Conservation (phyloP, 2,113 vertebrate genomes). For the Aythya baeri region DNA sequence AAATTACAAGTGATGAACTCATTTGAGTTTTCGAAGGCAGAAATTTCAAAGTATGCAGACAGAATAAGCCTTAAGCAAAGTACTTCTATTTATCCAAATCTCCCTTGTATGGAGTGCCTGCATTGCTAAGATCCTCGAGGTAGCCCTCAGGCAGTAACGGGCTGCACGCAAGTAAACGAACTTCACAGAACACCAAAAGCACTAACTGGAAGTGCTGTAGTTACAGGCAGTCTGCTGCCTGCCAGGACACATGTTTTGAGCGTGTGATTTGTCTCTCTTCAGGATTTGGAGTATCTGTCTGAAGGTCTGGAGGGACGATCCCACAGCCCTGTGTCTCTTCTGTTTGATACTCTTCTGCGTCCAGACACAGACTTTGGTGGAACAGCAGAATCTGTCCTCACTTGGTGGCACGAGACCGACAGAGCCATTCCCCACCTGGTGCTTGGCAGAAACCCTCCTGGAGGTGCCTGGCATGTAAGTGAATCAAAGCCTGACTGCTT, state of each 20-base stretch:
- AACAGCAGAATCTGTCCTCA: conserved; percentile 76
- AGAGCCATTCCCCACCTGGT: conserved; percentile 80
- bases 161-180: background rate
- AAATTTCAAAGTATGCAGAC: background rate
- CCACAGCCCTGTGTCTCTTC: conserved; percentile 78
- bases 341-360: conserved; percentile 82
- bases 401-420: conserved; percentile 70
- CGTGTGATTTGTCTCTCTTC: background rate
- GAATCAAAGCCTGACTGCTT: background rate
- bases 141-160: background rate
- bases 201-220: background rate
- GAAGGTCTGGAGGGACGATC: conserved; percentile 84
- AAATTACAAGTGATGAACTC: background rate
- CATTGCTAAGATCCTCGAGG: background rate
- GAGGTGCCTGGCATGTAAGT: conserved; percentile 86
- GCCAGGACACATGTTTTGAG: background rate
- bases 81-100: background rate
- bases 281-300: conserved; percentile 84
- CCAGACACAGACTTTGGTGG: conserved; percentile 83
- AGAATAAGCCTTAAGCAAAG: background rate
- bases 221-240: background rate
- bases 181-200: background rate
- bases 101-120: background rate
- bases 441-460: conserved; percentile 78
- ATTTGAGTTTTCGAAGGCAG: background rate